Conservation (phyloP, 2,888 invertebrate genomes). For the Drosophila borealis region DNA sequence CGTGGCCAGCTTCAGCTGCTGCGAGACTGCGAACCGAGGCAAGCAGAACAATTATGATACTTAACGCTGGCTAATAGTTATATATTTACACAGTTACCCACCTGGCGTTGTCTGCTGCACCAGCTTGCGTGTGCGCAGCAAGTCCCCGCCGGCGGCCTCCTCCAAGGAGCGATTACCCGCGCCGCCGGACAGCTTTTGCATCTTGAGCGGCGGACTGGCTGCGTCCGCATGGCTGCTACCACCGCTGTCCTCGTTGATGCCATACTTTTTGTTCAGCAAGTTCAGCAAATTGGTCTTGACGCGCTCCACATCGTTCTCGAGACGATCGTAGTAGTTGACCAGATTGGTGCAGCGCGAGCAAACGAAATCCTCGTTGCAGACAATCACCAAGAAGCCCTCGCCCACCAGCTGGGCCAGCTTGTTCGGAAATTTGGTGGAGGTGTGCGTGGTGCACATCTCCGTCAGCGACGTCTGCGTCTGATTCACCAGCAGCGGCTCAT, state of each 20-base stretch:
- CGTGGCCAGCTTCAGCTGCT: conserved; percentile 73
- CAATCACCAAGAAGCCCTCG: conserved; percentile 85
- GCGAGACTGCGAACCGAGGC: conserved; percentile 26
- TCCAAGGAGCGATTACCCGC: conserved; percentile 70
- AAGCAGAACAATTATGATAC: neutral
- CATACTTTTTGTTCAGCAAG: conserved; percentile 84
- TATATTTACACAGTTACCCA: conserved; percentile 32
- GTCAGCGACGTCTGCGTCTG: conserved; percentile 82
- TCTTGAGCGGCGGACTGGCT: conserved; percentile 82
- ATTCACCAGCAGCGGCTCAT: conserved; percentile 81
- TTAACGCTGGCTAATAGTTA: neutral
- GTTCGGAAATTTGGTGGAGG: conserved; percentile 85
- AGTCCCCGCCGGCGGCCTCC: conserved; percentile 58
- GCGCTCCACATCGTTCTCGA: conserved; percentile 85
- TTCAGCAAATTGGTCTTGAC: conserved; percentile 84
- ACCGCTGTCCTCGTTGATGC: conserved; percentile 82
- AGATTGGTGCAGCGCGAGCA: conserved; percentile 85
- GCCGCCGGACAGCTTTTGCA: conserved; percentile 83
- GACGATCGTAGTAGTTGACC: conserved; percentile 85
- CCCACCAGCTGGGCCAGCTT: conserved; percentile 86
- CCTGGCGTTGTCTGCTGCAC: conserved; percentile 78
- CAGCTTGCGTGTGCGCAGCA: conserved; percentile 69
- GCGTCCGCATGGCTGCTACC: conserved; percentile 48
- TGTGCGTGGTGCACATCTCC: conserved; percentile 84
- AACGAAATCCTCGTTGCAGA: conserved; percentile 85